Percentiles rank a stretch among this genome's conserved stretches.
Evolutionary conservation across 64 coral and sea anemone species (phyloP).

Genomic region (Cladopsammia gracilis): DNA sequence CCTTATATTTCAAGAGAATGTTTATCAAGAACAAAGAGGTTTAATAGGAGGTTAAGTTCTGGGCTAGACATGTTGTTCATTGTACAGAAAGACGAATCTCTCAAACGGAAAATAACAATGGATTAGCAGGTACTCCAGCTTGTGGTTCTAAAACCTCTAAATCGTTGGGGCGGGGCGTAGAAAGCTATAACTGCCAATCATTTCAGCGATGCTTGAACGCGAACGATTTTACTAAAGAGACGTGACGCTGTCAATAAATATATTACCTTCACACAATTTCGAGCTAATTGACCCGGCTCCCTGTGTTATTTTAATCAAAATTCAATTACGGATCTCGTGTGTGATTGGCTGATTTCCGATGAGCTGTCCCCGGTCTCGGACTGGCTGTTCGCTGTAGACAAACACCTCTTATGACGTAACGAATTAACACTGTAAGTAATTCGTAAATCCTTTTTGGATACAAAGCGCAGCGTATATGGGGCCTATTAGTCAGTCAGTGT

Average conservation of each 20-base stretch:
- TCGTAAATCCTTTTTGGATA: conserved; percentile 98
- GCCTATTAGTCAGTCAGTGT: conserved; percentile 87
- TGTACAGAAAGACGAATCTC: not conserved
- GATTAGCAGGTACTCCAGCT: conserved; percentile 69
- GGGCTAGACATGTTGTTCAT: not conserved
- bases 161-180: conserved; percentile 88
- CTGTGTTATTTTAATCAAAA: conserved; percentile 98
- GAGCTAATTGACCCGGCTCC: conserved; percentile 75
- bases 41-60: conserved; percentile 23
- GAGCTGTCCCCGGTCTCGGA: conserved; percentile 51
- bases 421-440: conserved; percentile 98
- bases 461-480: conserved; percentile 88
- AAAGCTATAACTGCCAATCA: conserved; percentile 70
- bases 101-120: conserved; percentile 64
- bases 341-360: conserved; percentile 72
- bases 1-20: conserved; percentile 34
- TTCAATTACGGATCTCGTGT: conserved; percentile 74
- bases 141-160: conserved; percentile 85
- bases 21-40: conserved; percentile 63
- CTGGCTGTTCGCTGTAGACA: conserved; percentile 77
- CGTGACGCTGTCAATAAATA: conserved; percentile 86
- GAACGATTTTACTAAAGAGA: conserved; percentile 85
- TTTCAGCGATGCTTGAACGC: conserved; percentile 63
- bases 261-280: conserved; percentile 68
- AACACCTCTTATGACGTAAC: conserved; percentile 93